A percentile compares a stretch with the other conserved stretches of the same genome.
These are phyloP conservation scores for Branchinecta sandiegonensis DNA, from an alignment of 2,888 invertebrate genomes.

Conservation along the genomic window DNA sequence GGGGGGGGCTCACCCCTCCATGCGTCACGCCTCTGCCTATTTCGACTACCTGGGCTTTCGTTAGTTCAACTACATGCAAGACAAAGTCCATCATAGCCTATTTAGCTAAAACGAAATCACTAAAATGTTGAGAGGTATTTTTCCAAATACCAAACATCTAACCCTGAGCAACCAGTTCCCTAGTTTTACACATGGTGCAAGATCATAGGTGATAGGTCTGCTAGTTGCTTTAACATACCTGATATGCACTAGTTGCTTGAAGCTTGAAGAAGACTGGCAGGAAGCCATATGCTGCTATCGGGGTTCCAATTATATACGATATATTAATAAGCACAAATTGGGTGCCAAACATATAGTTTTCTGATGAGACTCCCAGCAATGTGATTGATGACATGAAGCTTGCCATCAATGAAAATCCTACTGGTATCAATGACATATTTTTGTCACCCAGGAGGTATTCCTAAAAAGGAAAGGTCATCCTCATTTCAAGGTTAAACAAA, in stretches of 20 bases:
- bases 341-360: constrained; percentile 68
- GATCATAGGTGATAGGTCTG: no score
- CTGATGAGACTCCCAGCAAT: constrained; percentile 70
- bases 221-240: constrained; percentile 39
- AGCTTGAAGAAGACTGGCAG: constrained; percentile 72
- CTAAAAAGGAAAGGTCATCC: constrained; percentile 35
- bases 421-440: constrained; percentile 61
- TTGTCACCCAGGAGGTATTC: constrained; percentile 70
- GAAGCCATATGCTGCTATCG: constrained; percentile 58
- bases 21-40: no score
- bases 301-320: constrained; percentile 58
- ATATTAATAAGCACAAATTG: constrained; percentile 63
- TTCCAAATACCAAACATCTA: no score
- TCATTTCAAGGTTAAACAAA: neutral
- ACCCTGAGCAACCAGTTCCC: no score
- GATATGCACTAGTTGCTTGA: constrained; percentile 72
- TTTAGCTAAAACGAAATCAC: no score
- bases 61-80: no score
- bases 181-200: no score
- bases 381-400: constrained; percentile 85
- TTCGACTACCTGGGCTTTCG: no score
- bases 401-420: constrained; percentile 80
- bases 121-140: no score
- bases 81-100: no score
- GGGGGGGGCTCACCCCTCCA: no score